Conservation (phyloP, 2,888 invertebrate species). For the Eretmocerus hayati region DNA sequence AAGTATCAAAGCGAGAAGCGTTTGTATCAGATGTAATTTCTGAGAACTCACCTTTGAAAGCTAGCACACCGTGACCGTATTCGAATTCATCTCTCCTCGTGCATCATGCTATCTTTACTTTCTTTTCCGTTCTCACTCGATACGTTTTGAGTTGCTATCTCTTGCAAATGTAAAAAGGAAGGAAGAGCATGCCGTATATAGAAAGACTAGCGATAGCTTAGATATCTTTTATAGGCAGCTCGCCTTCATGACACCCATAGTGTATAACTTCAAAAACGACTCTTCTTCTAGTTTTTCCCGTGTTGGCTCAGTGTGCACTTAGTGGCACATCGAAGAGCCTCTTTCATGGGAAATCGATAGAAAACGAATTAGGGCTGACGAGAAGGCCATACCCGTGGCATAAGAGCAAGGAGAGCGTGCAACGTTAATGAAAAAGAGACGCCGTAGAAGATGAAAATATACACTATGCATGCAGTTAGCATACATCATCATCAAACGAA, state of each 20-base stretch:
- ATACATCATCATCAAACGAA: too few species aligned
- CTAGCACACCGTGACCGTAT: too few species aligned
- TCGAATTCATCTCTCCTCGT: too few species aligned
- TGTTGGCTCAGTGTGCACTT: slow-evolving; percentile 37
- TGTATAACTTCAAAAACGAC: slow-evolving; percentile 36
- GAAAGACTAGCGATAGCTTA: slow-evolving; percentile 9
- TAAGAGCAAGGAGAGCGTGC: too few species aligned
- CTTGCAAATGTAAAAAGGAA: neutral
- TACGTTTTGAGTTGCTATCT: slow-evolving; percentile 24
- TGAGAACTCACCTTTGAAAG: too few species aligned
- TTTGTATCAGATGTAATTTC: too few species aligned
- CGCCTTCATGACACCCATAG: slow-evolving; percentile 34
- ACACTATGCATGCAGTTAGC: neutral
- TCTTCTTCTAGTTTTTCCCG: slow-evolving; percentile 34
- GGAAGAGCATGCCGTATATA: neutral
- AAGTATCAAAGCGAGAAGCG: too few species aligned
- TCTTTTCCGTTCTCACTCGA: too few species aligned
- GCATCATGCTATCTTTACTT: too few species aligned
- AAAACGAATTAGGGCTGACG: slow-evolving; percentile 34
- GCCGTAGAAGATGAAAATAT: neutral
- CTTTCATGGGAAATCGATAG: slow-evolving; percentile 39
- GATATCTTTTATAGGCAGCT: slow-evolving; percentile 34
- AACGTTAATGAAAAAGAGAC: neutral
- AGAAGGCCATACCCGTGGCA: neutral
- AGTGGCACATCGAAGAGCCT: slow-evolving; percentile 31